Percentiles rank a stretch among this genome's conserved stretches.
Conservation (phyloP, 2,797 vertebrate species). For the Rhincodon typus region DNA sequence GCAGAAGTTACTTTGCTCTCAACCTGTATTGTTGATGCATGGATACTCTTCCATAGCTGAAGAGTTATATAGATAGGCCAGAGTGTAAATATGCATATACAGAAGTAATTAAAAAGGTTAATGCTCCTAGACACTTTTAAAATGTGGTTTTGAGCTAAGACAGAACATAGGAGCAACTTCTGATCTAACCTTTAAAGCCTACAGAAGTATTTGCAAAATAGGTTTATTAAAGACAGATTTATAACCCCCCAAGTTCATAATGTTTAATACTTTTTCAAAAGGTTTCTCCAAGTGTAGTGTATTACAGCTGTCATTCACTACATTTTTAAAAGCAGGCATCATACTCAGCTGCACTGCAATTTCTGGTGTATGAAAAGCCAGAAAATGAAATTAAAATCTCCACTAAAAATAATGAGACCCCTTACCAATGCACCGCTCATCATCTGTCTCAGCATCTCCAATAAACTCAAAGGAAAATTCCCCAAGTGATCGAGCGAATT, state of each 20-base stretch:
- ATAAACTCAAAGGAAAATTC: conserved; percentile 97
- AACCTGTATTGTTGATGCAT: not conserved
- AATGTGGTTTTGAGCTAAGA: not conserved
- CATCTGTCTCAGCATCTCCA: conserved; percentile 92
- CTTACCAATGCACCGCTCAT: conserved; percentile 89
- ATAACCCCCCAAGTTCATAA: not conserved
- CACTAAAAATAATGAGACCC: conserved; percentile 15
- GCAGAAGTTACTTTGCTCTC: not conserved
- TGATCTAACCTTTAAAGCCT: not conserved
- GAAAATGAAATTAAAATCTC: not conserved
- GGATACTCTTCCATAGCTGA: not conserved
- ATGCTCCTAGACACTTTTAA: not conserved
- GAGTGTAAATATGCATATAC: not conserved
- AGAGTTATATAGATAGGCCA: not conserved
- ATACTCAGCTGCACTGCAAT: not conserved
- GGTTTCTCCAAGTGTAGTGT: not conserved
- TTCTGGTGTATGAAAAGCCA: not conserved
- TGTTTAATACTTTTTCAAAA: not conserved
- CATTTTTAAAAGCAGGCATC: not conserved
- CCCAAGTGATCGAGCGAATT: conserved; percentile 86
- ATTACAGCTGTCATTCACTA: not conserved
- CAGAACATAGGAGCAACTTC: not conserved
- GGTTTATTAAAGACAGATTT: not conserved
- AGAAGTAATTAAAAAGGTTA: not conserved
- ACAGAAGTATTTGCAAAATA: not conserved